phyloP scores from a whole-genome alignment of 2,797 vertebrate genomes.

The Danio jaintianensis region DNA sequence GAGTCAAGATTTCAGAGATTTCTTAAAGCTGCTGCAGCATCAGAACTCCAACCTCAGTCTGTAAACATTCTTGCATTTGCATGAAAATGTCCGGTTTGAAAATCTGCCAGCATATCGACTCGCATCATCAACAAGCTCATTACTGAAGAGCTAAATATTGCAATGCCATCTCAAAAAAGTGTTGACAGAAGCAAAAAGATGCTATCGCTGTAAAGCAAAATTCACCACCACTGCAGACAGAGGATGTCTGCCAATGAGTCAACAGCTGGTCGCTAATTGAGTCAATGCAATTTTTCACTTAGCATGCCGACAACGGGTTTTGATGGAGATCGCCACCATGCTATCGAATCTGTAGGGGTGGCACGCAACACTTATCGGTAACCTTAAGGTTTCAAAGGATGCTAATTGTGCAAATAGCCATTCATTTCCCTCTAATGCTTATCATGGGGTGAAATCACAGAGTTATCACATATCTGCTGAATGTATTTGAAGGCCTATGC shows the following conservation, averaged over 20 bases:
- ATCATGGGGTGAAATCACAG: slow-evolving; percentile 11
- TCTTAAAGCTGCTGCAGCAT: neutral
- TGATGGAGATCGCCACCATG: neutral
- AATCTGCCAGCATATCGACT: neutral
- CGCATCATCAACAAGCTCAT: neutral
- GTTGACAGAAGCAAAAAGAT: slow-evolving; percentile 17
- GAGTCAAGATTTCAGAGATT: neutral
- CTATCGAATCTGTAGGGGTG: neutral
- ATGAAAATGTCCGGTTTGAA: neutral
- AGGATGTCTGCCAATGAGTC: slow-evolving; percentile 32
- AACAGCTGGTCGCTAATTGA: slow-evolving; percentile 42
- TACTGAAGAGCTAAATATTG: neutral
- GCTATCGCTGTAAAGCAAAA: slow-evolving; percentile 33
- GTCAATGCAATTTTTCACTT: slow-evolving; percentile 26
- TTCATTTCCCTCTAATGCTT: slow-evolving; percentile 23
- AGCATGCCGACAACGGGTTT: neutral
- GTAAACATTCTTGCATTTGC: neutral
- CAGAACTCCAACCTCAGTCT: neutral
- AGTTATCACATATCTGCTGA: slow-evolving; percentile 26
- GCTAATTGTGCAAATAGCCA: slow-evolving; percentile 16
- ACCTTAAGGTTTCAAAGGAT: slow-evolving; percentile 26
- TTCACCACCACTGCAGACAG: slow-evolving; percentile 21
- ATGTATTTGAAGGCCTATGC: slow-evolving; percentile 19
- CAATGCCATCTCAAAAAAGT: slow-evolving; percentile 28
- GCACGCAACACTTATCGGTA: neutral